Percentiles rank a stretch among this genome's conserved stretches.
These are phyloP conservation scores for Pandemis heparana DNA, from an alignment of 2,888 invertebrate genomes.

Conservation along the genomic window DNA sequence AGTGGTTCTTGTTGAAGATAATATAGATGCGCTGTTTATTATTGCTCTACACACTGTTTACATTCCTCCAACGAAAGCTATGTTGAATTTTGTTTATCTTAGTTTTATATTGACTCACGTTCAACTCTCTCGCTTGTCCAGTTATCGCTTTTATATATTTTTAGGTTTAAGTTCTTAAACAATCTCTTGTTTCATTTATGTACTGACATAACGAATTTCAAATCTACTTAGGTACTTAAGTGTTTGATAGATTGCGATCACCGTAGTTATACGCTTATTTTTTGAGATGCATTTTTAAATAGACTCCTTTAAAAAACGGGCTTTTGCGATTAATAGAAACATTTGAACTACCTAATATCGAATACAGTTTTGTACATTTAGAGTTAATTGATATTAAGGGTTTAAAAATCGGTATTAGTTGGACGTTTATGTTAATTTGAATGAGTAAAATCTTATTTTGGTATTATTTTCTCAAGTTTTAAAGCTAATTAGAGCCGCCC, in stretches of 20 bases:
- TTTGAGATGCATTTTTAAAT: conserved; percentile 76
- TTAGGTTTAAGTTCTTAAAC: conserved; percentile 71
- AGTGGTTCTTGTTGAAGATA: conserved; percentile 76
- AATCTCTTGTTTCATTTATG: conserved; percentile 70
- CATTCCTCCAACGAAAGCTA: conserved; percentile 82
- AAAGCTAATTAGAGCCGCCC: neutral
- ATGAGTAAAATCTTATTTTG: conserved; percentile 4
- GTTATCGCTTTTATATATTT: conserved; percentile 73
- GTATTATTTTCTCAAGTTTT: neutral
- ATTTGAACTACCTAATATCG: neutral
- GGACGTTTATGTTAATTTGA: neutral
- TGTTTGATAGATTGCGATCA: conserved; percentile 63
- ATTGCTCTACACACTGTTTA: conserved; percentile 81
- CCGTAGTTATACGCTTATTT: conserved; percentile 75
- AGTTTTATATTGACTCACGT: conserved; percentile 74
- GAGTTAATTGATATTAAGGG: neutral
- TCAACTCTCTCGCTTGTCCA: conserved; percentile 72
- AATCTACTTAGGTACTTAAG: conserved; percentile 81
- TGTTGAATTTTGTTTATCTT: conserved; percentile 82
- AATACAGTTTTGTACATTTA: conserved; percentile 5
- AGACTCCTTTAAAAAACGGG: conserved; percentile 45
- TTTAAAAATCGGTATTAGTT: conserved; percentile 2
- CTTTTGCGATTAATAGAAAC: neutral
- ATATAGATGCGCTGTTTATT: conserved; percentile 74
- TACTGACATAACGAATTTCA: conserved; percentile 74